phyloP scores from a whole-genome alignment of 2,113 vertebrate species.

The Ciconia maguari region DNA sequence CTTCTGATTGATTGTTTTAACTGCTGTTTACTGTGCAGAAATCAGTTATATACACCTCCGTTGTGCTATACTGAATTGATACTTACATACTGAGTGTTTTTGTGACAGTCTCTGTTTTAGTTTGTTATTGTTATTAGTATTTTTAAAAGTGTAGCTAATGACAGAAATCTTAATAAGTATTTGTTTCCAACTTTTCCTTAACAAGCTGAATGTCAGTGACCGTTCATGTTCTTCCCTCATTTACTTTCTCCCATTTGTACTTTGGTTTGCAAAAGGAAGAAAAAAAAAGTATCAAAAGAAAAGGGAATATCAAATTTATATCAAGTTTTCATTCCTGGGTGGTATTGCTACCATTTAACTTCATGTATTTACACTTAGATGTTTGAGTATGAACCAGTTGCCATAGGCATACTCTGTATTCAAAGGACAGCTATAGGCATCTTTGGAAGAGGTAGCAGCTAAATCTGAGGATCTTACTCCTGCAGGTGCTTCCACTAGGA shows the following conservation, averaged over 20 bases:
- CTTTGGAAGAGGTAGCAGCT: background rate
- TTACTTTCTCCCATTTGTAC: background rate
- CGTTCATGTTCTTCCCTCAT: background rate
- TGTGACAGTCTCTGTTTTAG: background rate
- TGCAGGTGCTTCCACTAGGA: background rate
- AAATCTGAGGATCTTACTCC: constrained; percentile 9
- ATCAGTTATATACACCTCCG: background rate
- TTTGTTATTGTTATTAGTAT: background rate
- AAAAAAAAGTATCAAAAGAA: background rate
- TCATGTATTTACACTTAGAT: background rate
- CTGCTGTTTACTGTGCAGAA: background rate
- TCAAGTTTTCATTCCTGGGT: constrained; percentile 26
- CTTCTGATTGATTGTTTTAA: background rate
- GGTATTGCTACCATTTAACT: constrained; percentile 4
- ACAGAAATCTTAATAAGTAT: background rate
- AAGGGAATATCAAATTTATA: background rate
- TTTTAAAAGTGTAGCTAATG: background rate
- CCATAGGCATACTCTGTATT: constrained; percentile 7
- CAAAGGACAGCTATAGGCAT: constrained; percentile 24
- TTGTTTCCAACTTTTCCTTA: background rate
- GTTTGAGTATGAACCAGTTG: background rate
- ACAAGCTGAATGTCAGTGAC: background rate
- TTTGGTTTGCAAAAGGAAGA: background rate
- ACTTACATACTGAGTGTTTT: background rate
- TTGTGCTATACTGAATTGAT: background rate